Percentiles rank a stretch among this genome's conserved stretches.
phyloP scores from a whole-genome alignment of 2,888 invertebrate species.

The Stegophylla sp. region DNA sequence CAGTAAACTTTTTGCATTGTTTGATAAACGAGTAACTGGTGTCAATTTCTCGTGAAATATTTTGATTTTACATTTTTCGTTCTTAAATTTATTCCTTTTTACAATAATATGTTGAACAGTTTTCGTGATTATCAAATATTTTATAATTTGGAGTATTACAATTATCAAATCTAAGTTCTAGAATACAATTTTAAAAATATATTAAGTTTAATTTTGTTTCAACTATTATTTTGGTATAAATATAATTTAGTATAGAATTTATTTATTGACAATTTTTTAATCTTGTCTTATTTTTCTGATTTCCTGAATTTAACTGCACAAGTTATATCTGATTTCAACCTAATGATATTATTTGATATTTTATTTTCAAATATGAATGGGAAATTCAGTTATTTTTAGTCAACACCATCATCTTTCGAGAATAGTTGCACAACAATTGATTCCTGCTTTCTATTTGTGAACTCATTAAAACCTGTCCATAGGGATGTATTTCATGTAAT shows the following conservation, averaged over 20 bases:
- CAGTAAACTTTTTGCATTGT: not conserved
- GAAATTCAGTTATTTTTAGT: not conserved
- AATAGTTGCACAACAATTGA: conserved; percentile 4
- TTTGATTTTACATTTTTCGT: too few relatives aligned
- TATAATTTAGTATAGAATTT: too few relatives aligned
- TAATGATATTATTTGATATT: conserved; percentile 3
- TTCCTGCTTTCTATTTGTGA: not conserved
- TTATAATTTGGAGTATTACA: too few relatives aligned
- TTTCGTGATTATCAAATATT: too few relatives aligned
- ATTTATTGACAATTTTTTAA: not conserved
- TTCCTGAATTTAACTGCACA: not conserved
- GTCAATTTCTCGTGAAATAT: not conserved
- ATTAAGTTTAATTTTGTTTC: too few relatives aligned
- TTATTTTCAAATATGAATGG: conserved; percentile 3
- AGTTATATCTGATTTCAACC: not conserved
- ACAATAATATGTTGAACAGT: too few relatives aligned
- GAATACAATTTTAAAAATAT: too few relatives aligned
- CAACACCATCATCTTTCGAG: not conserved
- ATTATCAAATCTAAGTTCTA: too few relatives aligned
- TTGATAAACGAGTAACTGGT: not conserved
- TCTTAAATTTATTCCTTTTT: too few relatives aligned
- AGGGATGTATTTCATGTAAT: too few relatives aligned
- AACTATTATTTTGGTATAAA: too few relatives aligned
- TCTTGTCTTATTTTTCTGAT: not conserved
- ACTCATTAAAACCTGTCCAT: too few relatives aligned